phyloP scores from a whole-genome alignment of 2,113 vertebrate species.

The Corynorhinus townsendii region DNA sequence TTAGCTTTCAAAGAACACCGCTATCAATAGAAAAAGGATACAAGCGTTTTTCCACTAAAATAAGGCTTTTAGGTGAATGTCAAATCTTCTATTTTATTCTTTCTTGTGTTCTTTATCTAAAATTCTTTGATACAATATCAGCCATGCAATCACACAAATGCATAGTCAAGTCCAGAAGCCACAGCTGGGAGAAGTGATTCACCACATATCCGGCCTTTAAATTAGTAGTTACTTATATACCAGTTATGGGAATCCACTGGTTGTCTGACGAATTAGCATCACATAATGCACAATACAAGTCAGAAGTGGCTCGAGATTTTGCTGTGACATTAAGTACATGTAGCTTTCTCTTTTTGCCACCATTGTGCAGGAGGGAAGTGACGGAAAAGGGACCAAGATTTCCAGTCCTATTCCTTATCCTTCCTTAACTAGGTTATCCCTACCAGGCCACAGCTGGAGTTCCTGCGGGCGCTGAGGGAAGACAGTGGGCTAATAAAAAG shows the following conservation, averaged over 20 bases:
- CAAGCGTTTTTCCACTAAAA: not conserved
- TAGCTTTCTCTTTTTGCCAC: slow-evolving; percentile 37
- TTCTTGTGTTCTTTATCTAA: not conserved
- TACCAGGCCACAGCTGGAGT: slow-evolving; percentile 89
- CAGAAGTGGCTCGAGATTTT: slow-evolving; percentile 29
- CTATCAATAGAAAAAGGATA: not conserved
- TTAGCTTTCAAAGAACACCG: not conserved
- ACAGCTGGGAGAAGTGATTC: not conserved
- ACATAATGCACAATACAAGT: not conserved
- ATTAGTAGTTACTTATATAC: slow-evolving; percentile 17
- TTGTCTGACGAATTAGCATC: slow-evolving; percentile 41
- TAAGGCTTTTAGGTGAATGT: not conserved
- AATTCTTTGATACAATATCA: not conserved
- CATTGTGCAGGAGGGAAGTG: slow-evolving; percentile 56
- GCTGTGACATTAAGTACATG: slow-evolving; percentile 47
- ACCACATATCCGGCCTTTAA: not conserved
- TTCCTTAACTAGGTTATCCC: slow-evolving; percentile 87
- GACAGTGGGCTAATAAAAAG: slow-evolving; percentile 91
- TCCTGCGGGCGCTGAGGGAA: slow-evolving; percentile 80
- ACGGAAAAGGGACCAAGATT: slow-evolving; percentile 76
- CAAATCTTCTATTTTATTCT: not conserved
- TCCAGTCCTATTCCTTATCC: slow-evolving; percentile 75
- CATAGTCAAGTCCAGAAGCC: slow-evolving; percentile 22
- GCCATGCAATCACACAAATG: not conserved
- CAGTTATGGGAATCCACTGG: not conserved